Percentiles rank a stretch among this genome's conserved stretches.
Conservation (phyloP, 2,888 invertebrate species). For the Masnerella sp. region DNA sequence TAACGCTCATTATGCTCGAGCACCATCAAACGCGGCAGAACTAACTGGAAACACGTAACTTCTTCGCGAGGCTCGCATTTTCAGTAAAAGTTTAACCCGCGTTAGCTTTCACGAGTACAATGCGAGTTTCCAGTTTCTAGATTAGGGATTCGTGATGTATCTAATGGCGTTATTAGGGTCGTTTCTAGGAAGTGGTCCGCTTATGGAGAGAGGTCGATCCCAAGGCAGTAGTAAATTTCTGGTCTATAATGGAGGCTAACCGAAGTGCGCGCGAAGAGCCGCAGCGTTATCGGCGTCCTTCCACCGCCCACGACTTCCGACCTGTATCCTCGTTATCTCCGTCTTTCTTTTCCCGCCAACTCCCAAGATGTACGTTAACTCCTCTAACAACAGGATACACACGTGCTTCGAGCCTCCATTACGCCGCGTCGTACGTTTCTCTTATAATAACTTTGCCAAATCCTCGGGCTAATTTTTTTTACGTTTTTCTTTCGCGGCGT, state of each 20-base stretch:
- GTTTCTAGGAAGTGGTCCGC: constrained; percentile 68
- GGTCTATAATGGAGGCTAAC: constrained; percentile 72
- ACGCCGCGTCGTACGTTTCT: constrained; percentile 18
- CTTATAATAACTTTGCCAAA: constrained; percentile 17
- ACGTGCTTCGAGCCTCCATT: constrained; percentile 30
- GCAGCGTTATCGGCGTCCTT: constrained; percentile 64
- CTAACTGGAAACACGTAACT: constrained; percentile 52
- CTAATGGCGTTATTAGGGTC: constrained; percentile 75
- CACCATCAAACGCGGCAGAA: constrained; percentile 45
- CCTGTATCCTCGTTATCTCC: constrained; percentile 52
- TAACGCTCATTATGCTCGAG: constrained; percentile 48
- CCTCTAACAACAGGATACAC: constrained; percentile 53
- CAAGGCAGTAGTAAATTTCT: constrained; percentile 72
- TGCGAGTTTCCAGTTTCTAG: constrained; percentile 61
- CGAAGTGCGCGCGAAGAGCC: constrained; percentile 63
- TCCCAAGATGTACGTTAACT: constrained; percentile 64
- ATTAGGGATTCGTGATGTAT: constrained; percentile 73
- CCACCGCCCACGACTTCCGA: constrained; percentile 46
- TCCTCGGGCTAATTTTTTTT: neutral
- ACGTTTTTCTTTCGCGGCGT: too few relatives aligned
- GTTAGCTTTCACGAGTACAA: constrained; percentile 43
- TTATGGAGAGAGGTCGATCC: constrained; percentile 71
- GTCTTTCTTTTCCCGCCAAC: constrained; percentile 53
- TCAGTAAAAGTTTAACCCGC: constrained; percentile 38
- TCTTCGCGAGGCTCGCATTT: constrained; percentile 48